A percentile compares a stretch with the other conserved stretches of the same genome.
Conservation (phyloP, 1,140 invertebrate genomes). For the Berghia stephanieae region DNA sequence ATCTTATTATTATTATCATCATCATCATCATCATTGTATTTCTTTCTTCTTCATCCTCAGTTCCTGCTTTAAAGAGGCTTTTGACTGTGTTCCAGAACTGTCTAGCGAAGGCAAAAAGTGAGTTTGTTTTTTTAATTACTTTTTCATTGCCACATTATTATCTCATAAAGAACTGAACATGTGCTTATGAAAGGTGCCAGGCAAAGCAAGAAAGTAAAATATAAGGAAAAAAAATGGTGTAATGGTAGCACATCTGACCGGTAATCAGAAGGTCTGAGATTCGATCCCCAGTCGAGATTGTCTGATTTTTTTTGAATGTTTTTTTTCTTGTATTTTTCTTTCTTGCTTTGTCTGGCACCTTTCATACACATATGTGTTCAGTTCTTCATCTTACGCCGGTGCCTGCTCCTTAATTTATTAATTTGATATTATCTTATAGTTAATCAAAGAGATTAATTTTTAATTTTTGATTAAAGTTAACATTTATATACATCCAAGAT, state of each 20-base stretch:
- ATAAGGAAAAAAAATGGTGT: neutral
- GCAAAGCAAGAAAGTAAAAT: neutral
- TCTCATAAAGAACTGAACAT: neutral
- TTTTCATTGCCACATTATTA: neutral
- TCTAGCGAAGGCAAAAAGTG: conserved; percentile 54
- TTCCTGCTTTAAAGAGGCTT: conserved; percentile 56
- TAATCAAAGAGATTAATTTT: conserved; percentile 6
- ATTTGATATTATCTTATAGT: neutral
- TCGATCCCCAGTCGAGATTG: no score
- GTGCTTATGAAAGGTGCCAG: neutral
- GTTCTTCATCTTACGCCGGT: no score
- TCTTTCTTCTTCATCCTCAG: conserved; percentile 47
- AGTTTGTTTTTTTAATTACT: conserved; percentile 29
- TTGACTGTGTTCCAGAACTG: conserved; percentile 50
- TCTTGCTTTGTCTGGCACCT: no score
- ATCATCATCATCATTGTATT: neutral
- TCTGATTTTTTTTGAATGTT: neutral
- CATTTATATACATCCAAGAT: no score
- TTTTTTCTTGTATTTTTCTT: no score
- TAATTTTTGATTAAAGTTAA: no score
- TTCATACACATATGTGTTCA: no score
- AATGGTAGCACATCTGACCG: neutral
- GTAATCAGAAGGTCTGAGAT: no score
- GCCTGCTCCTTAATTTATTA: no score
- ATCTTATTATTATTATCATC: neutral